Evolutionary conservation across 2,113 vertebrate genomes (phyloP).

Genomic region (Benthochromis sp.): DNA sequence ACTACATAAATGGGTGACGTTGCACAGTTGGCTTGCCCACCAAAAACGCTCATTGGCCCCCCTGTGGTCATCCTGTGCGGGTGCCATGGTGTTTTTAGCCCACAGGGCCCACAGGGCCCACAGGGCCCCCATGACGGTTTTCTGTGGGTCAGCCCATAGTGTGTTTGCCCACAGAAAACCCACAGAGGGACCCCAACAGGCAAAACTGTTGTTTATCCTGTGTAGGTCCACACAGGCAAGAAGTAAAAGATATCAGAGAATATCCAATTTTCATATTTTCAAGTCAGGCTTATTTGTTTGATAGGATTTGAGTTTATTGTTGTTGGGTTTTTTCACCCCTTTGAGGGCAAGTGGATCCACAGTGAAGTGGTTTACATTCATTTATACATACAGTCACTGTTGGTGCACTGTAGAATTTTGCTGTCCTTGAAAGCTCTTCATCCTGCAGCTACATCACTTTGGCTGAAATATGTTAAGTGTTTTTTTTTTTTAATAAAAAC

Average conservation of each 20-base stretch:
- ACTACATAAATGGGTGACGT: fast-evolving
- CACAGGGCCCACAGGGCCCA: fast-evolving
- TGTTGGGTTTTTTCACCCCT: background rate
- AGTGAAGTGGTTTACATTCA: background rate
- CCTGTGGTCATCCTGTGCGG: fast-evolving
- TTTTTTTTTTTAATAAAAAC: background rate
- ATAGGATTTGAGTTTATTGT: background rate
- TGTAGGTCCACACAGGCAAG: background rate
- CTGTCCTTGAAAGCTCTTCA: background rate
- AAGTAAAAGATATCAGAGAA: background rate
- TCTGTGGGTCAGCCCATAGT: background rate
- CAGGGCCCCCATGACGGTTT: fast-evolving
- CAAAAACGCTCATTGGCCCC: fast-evolving
- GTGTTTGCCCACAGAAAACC: background rate
- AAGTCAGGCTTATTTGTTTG: background rate
- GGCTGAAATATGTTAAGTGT: background rate
- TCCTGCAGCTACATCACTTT: background rate
- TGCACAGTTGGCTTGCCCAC: background rate
- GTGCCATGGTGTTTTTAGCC: background rate
- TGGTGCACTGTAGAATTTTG: background rate
- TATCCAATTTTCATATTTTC: background rate
- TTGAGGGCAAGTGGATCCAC: background rate
- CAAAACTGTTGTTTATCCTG: background rate
- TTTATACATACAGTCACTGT: background rate
- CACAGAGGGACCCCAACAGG: background rate